Conservation (phyloP, 1,140 invertebrate species). For the Rhysida immarginata region DNA sequence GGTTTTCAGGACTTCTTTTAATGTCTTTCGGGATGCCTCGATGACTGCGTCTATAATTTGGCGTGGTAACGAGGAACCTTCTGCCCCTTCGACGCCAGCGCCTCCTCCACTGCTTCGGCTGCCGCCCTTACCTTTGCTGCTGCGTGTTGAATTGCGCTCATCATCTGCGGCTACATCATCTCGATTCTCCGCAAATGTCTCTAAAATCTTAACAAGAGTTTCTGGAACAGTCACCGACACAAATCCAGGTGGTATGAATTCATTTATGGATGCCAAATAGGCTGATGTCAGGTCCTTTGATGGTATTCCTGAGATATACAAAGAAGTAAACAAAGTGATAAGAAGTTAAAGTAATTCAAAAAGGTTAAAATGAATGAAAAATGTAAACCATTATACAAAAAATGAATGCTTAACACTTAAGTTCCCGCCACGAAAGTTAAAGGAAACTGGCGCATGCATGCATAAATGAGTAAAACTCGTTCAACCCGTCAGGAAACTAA, state of each 20-base stretch:
- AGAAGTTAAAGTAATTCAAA: neutral
- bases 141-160: neutral
- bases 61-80: neutral
- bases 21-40: neutral
- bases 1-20: neutral
- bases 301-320: neutral
- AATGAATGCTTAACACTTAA: no score
- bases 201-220: neutral
- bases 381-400: no score
- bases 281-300: slow-evolving; percentile 3
- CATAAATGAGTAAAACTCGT: no score
- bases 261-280: neutral
- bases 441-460: no score
- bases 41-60: slow-evolving; percentile 1
- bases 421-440: no score
- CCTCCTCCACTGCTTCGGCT: neutral
- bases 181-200: neutral
- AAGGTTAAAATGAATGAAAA: neutral
- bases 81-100: neutral
- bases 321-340: neutral
- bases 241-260: slow-evolving; percentile 1
- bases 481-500: no score
- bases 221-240: slow-evolving; percentile 1
- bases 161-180: neutral
- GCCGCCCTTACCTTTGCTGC: neutral